Evolutionary conservation across 2,797 vertebrate species (phyloP).

Genomic region (Smutsia gigantea): DNA sequence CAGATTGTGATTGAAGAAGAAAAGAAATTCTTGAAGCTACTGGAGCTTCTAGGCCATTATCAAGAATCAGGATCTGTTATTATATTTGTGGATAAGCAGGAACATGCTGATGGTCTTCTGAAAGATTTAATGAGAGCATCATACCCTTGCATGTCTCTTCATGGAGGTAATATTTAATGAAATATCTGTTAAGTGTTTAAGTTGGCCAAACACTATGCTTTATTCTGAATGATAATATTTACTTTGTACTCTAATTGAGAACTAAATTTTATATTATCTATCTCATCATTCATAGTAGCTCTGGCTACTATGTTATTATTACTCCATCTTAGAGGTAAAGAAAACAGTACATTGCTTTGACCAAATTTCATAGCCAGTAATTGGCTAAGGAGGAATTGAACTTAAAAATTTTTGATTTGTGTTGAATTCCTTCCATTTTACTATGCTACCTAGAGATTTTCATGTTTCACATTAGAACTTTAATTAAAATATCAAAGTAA

Average conservation of each 20-base stretch:
- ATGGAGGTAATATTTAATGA: constrained; percentile 91
- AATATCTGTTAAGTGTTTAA: not conserved
- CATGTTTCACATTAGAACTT: not conserved
- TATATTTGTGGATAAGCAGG: constrained; percentile 99
- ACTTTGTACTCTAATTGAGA: not conserved
- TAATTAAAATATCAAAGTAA: constrained; percentile 23
- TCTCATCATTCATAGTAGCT: not conserved
- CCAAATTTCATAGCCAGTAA: not conserved
- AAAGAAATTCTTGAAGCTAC: constrained; percentile 97
- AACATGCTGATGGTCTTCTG: constrained; percentile 95
- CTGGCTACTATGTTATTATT: not conserved
- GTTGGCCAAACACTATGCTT: not conserved
- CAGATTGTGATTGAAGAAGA: constrained; percentile 99
- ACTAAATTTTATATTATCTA: not conserved
- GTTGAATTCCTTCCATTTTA: not conserved
- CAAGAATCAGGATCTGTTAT: constrained; percentile 98
- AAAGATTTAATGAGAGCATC: constrained; percentile 99
- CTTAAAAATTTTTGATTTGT: not conserved
- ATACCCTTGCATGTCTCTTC: constrained; percentile 98
- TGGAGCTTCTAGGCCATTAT: constrained; percentile 98
- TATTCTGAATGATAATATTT: not conserved
- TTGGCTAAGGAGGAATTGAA: not conserved
- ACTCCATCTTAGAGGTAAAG: not conserved
- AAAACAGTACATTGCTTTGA: not conserved
- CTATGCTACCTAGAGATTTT: not conserved